Percentiles rank a stretch among this genome's conserved stretches.
phyloP scores from a whole-genome alignment of 2,888 invertebrate species.

The Tetranychus piercei region DNA sequence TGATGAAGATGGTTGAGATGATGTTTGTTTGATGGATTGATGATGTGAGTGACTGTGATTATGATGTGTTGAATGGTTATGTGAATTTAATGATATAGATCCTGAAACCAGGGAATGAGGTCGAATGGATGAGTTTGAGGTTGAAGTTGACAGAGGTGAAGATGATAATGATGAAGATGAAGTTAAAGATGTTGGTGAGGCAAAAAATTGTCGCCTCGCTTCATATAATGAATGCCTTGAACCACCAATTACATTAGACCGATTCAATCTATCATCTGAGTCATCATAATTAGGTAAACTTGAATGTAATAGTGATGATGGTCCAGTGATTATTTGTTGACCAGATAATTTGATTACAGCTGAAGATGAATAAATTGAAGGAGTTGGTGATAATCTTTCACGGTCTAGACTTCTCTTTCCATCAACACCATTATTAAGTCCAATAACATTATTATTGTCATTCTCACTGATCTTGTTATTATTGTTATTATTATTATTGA shows the following conservation, averaged over 20 bases:
- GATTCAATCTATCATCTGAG: background rate
- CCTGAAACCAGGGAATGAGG: background rate
- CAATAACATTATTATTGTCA: background rate
- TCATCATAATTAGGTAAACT: background rate
- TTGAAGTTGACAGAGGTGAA: background rate
- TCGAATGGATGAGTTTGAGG: background rate
- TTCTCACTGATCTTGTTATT: background rate
- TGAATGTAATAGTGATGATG: background rate
- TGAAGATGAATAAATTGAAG: background rate
- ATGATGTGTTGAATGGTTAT: background rate
- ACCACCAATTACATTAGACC: background rate
- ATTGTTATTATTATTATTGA: background rate
- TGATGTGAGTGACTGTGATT: background rate
- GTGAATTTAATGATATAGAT: background rate
- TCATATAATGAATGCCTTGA: conserved; percentile 8
- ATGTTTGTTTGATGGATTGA: background rate
- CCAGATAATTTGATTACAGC: conserved; percentile 5
- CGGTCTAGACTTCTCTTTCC: background rate
- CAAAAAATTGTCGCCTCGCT: conserved; percentile 12
- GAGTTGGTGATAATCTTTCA: background rate
- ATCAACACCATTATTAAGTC: background rate
- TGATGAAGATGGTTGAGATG: background rate
- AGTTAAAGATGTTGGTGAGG: background rate
- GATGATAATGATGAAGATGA: background rate
- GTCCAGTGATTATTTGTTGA: conserved; percentile 2